Conservation (phyloP, 1,140 invertebrate genomes). For the Campoletis sonorensis region DNA sequence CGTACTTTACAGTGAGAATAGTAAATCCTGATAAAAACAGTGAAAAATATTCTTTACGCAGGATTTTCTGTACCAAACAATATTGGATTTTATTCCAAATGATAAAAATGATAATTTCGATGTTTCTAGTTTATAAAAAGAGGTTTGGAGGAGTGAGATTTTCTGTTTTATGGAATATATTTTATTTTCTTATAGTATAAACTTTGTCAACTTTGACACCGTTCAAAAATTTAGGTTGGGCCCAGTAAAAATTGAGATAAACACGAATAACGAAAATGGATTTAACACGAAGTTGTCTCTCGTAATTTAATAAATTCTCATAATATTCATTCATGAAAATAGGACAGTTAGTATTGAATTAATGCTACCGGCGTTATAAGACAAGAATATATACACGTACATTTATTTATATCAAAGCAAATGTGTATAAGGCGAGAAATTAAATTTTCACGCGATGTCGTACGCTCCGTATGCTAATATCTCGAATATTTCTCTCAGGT, state of each 20-base stretch:
- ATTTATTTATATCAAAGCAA: not conserved
- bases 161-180: too few species aligned
- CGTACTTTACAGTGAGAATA: not conserved
- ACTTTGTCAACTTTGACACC: too few species aligned
- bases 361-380: slow-evolving; percentile 15
- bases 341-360: slow-evolving; percentile 4
- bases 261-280: not conserved
- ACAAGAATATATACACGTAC: not conserved
- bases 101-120: too few species aligned
- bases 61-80: too few species aligned
- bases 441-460: slow-evolving; percentile 35
- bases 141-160: too few species aligned
- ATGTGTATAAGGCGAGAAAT: slow-evolving; percentile 25
- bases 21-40: not conserved
- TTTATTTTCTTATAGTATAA: too few species aligned
- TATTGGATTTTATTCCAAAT: too few species aligned
- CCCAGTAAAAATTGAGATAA: too few species aligned
- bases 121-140: too few species aligned
- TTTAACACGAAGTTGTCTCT: not conserved
- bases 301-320: slow-evolving; percentile 43
- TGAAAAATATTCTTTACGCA: too few species aligned
- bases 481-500: slow-evolving; percentile 18
- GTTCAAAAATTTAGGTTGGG: too few species aligned
- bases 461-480: slow-evolving; percentile 22
- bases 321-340: slow-evolving; percentile 43